Base-by-base conservation (phyloP, 2,113 vertebrate species). In the Chinchilla lanigera region DNA sequence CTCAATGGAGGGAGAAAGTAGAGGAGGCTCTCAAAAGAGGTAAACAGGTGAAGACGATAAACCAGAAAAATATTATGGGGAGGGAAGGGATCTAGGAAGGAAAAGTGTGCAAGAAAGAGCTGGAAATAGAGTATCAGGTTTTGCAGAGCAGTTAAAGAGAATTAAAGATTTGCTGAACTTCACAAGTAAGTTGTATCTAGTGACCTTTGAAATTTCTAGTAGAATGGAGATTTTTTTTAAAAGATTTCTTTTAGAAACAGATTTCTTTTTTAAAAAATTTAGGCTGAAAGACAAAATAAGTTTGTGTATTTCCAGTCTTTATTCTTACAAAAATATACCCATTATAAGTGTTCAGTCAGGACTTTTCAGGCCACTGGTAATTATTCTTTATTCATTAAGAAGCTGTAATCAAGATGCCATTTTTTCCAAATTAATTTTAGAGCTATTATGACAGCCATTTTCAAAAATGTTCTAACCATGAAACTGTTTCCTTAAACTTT, bases 391-490 rank as follows among this genome's bases (percentile, higher is more conserved):
- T 35, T 77, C 41, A 41, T 88, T 95, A 94, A 95, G 44, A 89
- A 95, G 54, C 81, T 90, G 30, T 28, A 92, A 85, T 47, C 30
- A 88, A 41, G 65, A 20, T 88, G 14, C 30, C 77, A 71, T 38
- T 89, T 80, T 89, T 90, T 88, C 30, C 54, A 94, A 80, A 78
- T 89, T 92, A 30, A 81, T 96, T 81, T 97, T 80, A 89, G 56
- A 86, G 56, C 33, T 93, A 13, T 94, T 87, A n/a, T 77, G 33
- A 88, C 33, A 93, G 44, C 90, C 20, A 83, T 80, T 88, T 94
- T 88, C 16, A 56, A 78, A 95, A 93, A 28, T 44, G 35, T 52
- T 65, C 30, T 11, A 35, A 58, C 44, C 14, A 50, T 73, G 52
- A 71, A 94, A 94, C 84, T 33, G 4, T 87, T 92, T 94, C 24